Conservation (phyloP, 2,113 vertebrate genomes). For the Eublepharis macularius region DNA sequence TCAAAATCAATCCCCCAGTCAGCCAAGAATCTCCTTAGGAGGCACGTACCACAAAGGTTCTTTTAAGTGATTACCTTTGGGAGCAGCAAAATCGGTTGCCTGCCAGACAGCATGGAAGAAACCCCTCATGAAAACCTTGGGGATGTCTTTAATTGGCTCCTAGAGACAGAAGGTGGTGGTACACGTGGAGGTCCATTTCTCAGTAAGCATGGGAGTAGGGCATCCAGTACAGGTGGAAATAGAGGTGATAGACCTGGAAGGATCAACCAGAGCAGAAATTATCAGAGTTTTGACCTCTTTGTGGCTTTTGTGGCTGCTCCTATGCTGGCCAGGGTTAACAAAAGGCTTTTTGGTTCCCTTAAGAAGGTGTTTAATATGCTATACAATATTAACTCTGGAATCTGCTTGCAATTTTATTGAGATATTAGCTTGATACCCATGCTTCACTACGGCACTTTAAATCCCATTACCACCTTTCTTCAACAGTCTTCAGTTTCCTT, state of each 20-base stretch:
- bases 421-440: too few species aligned
- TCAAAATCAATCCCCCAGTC: constrained; percentile 9
- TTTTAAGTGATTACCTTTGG: neutral
- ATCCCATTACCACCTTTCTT: too few species aligned
- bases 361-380: neutral
- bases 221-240: neutral
- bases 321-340: neutral
- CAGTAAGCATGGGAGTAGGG: neutral
- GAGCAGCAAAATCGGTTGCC: constrained; percentile 4
- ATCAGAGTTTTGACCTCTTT: neutral
- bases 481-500: too few species aligned
- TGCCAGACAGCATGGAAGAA: neutral
- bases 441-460: too few species aligned
- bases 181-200: neutral
- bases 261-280: neutral
- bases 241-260: neutral
- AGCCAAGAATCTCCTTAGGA: constrained; percentile 4
- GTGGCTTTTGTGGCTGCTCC: neutral
- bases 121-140: neutral
- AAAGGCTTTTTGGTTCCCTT: neutral
- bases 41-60: neutral
- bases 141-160: constrained; percentile 15
- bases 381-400: neutral
- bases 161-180: neutral
- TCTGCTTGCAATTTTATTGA: neutral